phyloP scores from a whole-genome alignment of 2,797 vertebrate genomes.

The Pseudochromis fuscus region DNA sequence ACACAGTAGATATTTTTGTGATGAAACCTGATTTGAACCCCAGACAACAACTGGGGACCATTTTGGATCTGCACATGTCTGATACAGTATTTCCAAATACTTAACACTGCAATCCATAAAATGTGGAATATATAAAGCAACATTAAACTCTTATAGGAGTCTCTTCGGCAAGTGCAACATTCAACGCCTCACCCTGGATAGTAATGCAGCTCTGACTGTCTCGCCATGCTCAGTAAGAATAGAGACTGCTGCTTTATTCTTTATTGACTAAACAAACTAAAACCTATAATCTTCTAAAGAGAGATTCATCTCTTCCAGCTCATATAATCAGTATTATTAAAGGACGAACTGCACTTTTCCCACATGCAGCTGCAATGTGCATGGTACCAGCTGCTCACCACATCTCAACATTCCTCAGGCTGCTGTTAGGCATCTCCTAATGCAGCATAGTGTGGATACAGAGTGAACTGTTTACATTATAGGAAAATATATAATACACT shows the following conservation, averaged over 20 bases:
- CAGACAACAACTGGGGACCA: slow-evolving; percentile 42
- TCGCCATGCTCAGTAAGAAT: slow-evolving; percentile 22
- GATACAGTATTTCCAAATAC: slow-evolving; percentile 37
- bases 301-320: slow-evolving; percentile 10
- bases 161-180: neutral
- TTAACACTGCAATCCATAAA: neutral
- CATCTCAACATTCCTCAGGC: slow-evolving; percentile 9
- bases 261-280: slow-evolving; percentile 15
- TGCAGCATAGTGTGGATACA: neutral
- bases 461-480: neutral
- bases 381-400: slow-evolving; percentile 24
- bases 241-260: neutral
- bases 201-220: slow-evolving; percentile 34
- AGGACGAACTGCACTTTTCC: neutral
- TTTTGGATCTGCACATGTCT: slow-evolving; percentile 29
- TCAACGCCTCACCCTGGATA: slow-evolving; percentile 42
- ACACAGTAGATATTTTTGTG: slow-evolving; percentile 22
- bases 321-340: neutral
- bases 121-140: slow-evolving; percentile 28
- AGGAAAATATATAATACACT: neutral
- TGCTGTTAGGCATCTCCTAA: neutral
- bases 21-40: slow-evolving; percentile 25
- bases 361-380: slow-evolving; percentile 15
- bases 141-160: slow-evolving; percentile 18
- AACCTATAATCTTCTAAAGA: slow-evolving; percentile 6